Conservation (phyloP, 2,797 vertebrate species). For the Pterois miles region DNA sequence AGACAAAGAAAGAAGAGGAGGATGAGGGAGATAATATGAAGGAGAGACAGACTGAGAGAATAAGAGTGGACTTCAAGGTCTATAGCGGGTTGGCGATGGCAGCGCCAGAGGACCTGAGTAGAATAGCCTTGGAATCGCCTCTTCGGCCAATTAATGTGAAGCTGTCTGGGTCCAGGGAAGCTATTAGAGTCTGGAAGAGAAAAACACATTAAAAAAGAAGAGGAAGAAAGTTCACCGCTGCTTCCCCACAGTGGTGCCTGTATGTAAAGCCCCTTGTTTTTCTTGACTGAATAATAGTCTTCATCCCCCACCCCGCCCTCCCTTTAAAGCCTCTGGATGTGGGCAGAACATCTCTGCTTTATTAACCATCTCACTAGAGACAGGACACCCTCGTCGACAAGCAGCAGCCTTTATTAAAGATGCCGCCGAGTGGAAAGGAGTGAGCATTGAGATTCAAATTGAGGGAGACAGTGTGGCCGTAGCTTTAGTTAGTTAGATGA, state of each 20-base stretch:
- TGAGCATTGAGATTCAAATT: slow-evolving; percentile 80
- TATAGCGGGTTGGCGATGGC: slow-evolving; percentile 74
- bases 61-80: slow-evolving; percentile 70
- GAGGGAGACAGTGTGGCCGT: slow-evolving; percentile 69
- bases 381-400: slow-evolving; percentile 74
- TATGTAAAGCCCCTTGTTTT: slow-evolving; percentile 81
- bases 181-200: slow-evolving; percentile 80
- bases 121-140: slow-evolving; percentile 76
- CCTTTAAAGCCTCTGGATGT: slow-evolving; percentile 73
- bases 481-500: slow-evolving; percentile 74
- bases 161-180: slow-evolving; percentile 80
- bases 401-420: slow-evolving; percentile 83
- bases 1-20: slow-evolving; percentile 46
- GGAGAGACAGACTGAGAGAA: slow-evolving; percentile 50
- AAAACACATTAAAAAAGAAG: slow-evolving; percentile 80
- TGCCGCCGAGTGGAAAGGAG: slow-evolving; percentile 73
- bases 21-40: slow-evolving; percentile 43
- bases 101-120: slow-evolving; percentile 76
- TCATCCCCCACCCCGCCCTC: slow-evolving; percentile 31
- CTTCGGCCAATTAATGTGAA: slow-evolving; percentile 83
- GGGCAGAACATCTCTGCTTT: slow-evolving; percentile 80
- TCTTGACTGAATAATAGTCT: slow-evolving; percentile 81
- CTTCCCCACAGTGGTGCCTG: slow-evolving; percentile 65
- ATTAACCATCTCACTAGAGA: slow-evolving; percentile 83
- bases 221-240: slow-evolving; percentile 76